Conservation (phyloP, 2,113 vertebrate genomes). For the Platichthys flesus region DNA sequence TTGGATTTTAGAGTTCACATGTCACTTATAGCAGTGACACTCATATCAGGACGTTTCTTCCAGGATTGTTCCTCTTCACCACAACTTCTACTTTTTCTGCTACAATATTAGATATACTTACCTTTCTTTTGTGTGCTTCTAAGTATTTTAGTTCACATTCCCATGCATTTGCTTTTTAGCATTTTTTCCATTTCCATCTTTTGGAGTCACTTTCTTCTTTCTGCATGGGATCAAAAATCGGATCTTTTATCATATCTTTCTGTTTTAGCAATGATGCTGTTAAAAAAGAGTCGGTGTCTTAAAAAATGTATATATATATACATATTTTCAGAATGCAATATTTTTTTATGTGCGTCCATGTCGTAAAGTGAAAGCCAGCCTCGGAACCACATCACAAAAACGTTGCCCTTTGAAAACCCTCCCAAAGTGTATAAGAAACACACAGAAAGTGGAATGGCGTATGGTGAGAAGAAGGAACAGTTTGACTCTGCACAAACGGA, state of each 20-base stretch:
- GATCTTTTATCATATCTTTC: no score
- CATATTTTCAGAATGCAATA: conserved; percentile 30
- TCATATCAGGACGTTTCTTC: conserved; percentile 1
- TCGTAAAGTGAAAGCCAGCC: conserved; percentile 32
- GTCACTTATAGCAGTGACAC: conserved; percentile 11
- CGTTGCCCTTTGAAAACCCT: background rate
- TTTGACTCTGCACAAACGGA: conserved; percentile 41
- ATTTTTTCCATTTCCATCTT: no score
- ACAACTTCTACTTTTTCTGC: no score
- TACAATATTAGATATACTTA: no score
- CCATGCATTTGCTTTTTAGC: no score
- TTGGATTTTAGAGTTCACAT: conserved; percentile 49
- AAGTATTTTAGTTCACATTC: background rate
- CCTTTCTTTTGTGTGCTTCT: no score
- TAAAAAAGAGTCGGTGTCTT: no score
- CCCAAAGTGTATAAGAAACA: conserved; percentile 4
- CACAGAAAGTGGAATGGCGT: background rate
- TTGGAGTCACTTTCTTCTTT: no score
- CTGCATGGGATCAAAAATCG: no score
- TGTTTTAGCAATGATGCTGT: no score
- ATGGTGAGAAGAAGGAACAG: conserved; percentile 32
- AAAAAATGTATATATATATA: no score
- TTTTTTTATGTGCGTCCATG: conserved; percentile 17
- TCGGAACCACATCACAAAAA: background rate
- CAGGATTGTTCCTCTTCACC: no score